Evolutionary conservation across 2,888 invertebrate genomes (phyloP).

Genomic region (Conomelus anceps): DNA sequence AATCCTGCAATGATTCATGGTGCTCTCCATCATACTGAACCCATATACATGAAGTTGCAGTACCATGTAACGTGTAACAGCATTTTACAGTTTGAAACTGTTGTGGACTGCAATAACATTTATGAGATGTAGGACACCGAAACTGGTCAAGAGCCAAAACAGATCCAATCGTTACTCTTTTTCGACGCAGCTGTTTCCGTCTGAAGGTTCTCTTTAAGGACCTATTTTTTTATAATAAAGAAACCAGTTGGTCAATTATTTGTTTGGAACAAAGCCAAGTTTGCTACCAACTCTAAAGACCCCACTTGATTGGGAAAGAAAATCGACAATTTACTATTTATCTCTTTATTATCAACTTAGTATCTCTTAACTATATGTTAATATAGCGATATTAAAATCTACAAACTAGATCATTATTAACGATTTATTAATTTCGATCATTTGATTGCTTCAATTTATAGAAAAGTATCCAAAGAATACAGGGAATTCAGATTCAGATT

Average conservation of each 20-base stretch:
- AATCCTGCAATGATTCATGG: not conserved
- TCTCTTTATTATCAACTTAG: not conserved
- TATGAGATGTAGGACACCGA: not conserved
- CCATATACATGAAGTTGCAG: not conserved
- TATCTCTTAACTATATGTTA: not conserved
- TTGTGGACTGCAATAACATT: not conserved
- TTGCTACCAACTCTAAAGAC: not conserved
- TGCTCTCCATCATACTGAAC: not conserved
- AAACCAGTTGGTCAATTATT: not conserved
- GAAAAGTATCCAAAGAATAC: no score
- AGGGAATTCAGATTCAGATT: no score
- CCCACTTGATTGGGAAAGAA: not conserved
- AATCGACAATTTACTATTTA: not conserved
- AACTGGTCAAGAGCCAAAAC: not conserved
- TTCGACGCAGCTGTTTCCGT: not conserved
- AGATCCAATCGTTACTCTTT: not conserved
- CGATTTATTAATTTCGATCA: no score
- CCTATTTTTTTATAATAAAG: not conserved
- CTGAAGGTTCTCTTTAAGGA: not conserved
- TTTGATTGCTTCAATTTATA: no score
- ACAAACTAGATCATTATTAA: no score
- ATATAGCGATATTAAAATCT: not conserved
- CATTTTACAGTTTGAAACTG: not conserved
- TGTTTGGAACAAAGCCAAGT: not conserved
- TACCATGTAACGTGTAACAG: no score